A percentile compares a stretch with the other conserved stretches of the same genome.
Conservation (phyloP, 2,797 vertebrate genomes). For the Distichodus sexfasciatus region DNA sequence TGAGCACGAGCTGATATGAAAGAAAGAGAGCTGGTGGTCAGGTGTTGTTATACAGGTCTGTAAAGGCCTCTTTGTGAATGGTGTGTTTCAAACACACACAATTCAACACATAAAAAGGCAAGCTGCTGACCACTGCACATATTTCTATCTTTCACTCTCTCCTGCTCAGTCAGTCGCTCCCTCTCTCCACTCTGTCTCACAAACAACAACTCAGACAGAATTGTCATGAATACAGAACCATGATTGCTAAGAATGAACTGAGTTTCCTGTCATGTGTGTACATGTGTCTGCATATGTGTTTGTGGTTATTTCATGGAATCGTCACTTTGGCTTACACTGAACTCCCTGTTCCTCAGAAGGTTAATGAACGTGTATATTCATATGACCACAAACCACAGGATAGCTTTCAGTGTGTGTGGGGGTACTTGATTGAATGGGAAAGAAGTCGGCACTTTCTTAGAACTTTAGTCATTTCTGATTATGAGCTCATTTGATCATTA, state of each 20-base stretch:
- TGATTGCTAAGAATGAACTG: not conserved
- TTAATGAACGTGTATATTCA: not conserved
- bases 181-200: too few species aligned
- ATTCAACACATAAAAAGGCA: not conserved
- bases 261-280: constrained; percentile 1
- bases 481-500: not conserved
- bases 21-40: too few species aligned
- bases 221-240: not conserved
- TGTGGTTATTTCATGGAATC: not conserved
- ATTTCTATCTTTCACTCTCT: not conserved
- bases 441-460: constrained; percentile 18
- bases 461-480: constrained; percentile 27
- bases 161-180: not conserved
- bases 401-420: not conserved
- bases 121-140: not conserved
- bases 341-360: constrained; percentile 22
- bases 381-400: constrained; percentile 29
- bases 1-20: too few species aligned
- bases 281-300: not conserved
- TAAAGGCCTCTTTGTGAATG: too few species aligned
- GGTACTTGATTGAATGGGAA: constrained; percentile 10
- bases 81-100: not conserved
- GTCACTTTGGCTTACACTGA: not conserved
- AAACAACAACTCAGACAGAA: too few species aligned
- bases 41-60: not conserved